Evolutionary conservation across 1,140 invertebrate genomes (phyloP), one percentile per base, ranked within the genome.

Genomic region (Capitella teleta): DNA sequence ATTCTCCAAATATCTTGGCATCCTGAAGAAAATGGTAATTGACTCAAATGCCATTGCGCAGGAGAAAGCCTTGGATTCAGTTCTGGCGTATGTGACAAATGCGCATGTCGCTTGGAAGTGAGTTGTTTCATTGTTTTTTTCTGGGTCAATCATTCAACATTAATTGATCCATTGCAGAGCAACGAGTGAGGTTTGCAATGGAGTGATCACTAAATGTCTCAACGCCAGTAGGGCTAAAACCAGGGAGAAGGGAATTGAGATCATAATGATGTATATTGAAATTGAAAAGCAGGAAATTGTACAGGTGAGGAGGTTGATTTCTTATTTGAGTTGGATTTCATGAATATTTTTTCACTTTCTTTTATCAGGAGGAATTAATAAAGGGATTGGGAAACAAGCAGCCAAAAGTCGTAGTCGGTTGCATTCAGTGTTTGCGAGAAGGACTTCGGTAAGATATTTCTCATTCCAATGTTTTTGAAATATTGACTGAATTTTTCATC

Each of bases 41-140:
- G 94, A 98, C 66, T 90, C 83, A 51, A 96, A 97, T 84, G 91
- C 84, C 30, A 80, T 86, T 24, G 91, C 91, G 1, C 91, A 95
- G 72, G 93, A 97, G 67, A 97, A 93, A 77, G 94, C 87, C 24
- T 68, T 98, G 53, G 90, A 95, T 67, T 89, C 90, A 14, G 82
- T 87, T 1, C 67, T 94, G 21, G 83, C 84, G 16, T 97, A 83
- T 75, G 80, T 94, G 0, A 86, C 94, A 69, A 94, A 93, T 75
- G 86, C 87, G 14, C 49, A 53, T 40, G 54, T 64, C n/a, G 68
- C 69, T 55, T 55, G 55, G 61, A 83, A 80, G 81, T 83, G 72
- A 67, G 76, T 44, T 16, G 26, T n/a, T 32, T 10, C n/a, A n/a
- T n/a, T n/a, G n/a, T n/a, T n/a, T n/a, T n/a, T n/a, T n/a, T n/a